Percentiles rank a stretch among this genome's conserved stretches.
Conservation (phyloP, 2,797 vertebrate species). For the Tragopan temminckii region DNA sequence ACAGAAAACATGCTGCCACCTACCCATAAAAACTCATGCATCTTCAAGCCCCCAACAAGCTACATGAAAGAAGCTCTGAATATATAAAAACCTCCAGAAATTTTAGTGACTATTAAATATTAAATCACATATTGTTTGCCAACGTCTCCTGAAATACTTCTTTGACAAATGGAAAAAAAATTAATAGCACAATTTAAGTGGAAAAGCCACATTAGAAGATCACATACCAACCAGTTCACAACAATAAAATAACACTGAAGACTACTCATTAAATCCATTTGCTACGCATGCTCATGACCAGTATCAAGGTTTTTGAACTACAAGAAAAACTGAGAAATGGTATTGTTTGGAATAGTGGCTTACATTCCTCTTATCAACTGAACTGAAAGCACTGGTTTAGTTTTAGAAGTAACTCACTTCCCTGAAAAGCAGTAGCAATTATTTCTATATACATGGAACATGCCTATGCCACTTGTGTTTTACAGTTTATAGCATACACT, state of each 20-base stretch:
- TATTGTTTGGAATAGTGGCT: not conserved
- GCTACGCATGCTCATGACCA: fast-evolving
- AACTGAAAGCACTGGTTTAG: not conserved
- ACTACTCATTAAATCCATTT: not conserved
- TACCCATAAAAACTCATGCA: not conserved
- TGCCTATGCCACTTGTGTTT: not conserved
- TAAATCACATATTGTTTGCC: not conserved
- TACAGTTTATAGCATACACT: not conserved
- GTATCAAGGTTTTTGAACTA: fast-evolving
- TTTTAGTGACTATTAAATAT: not conserved
- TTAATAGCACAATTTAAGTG: not conserved
- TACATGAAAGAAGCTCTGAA: not conserved
- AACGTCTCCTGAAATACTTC: not conserved
- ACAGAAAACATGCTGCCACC: not conserved
- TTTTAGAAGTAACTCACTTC: not conserved
- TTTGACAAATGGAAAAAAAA: not conserved
- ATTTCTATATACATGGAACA: not conserved
- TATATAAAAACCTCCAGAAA: not conserved
- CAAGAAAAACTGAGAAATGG: fast-evolving
- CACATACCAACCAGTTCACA: not conserved
- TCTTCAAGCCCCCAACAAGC: not conserved
- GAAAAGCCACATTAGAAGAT: not conserved
- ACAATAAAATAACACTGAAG: not conserved
- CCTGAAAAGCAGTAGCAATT: not conserved
- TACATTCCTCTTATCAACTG: not conserved